Conservation (phyloP, 2,888 invertebrate genomes). For the Hemistola chrysoprasaria region DNA sequence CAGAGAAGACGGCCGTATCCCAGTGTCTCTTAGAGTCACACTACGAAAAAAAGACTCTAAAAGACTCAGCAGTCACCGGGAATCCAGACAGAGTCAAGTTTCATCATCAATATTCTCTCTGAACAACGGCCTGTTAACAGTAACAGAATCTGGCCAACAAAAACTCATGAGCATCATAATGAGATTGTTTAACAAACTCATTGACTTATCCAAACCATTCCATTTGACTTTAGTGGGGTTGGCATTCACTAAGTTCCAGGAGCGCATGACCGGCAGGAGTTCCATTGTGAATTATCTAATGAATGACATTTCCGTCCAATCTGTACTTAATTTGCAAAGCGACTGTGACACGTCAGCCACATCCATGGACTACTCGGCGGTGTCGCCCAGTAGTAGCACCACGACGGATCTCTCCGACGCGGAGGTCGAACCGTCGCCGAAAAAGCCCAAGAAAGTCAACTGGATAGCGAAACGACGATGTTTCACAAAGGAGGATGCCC, state of each 20-base stretch:
- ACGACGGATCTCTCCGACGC: conserved; percentile 84
- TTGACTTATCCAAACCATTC: conserved; percentile 88
- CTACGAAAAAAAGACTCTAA: conserved; percentile 87
- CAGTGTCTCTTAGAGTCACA: conserved; percentile 88
- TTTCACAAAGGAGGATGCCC: conserved; percentile 76
- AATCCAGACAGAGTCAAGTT: conserved; percentile 89
- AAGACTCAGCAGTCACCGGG: conserved; percentile 86
- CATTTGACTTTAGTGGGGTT: conserved; percentile 91
- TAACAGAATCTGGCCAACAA: conserved; percentile 80
- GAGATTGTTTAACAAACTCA: conserved; percentile 88
- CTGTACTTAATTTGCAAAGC: conserved; percentile 85
- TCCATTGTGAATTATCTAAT: conserved; percentile 89
- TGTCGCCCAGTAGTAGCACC: conserved; percentile 71
- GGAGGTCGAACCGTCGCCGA: conserved; percentile 89
- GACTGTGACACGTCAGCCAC: conserved; percentile 73
- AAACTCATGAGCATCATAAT: conserved; percentile 87
- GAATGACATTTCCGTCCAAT: conserved; percentile 90
- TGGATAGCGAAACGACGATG: conserved; percentile 77
- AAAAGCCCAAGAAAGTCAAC: conserved; percentile 83
- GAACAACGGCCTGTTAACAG: conserved; percentile 69
- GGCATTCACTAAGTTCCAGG: conserved; percentile 91
- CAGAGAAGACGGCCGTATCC: conserved; percentile 89
- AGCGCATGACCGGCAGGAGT: conserved; percentile 85
- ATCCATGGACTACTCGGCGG: conserved; percentile 76
- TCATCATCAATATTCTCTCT: conserved; percentile 84